phyloP scores from a whole-genome alignment of 2,113 vertebrate genomes.

The Siniperca knerii region DNA sequence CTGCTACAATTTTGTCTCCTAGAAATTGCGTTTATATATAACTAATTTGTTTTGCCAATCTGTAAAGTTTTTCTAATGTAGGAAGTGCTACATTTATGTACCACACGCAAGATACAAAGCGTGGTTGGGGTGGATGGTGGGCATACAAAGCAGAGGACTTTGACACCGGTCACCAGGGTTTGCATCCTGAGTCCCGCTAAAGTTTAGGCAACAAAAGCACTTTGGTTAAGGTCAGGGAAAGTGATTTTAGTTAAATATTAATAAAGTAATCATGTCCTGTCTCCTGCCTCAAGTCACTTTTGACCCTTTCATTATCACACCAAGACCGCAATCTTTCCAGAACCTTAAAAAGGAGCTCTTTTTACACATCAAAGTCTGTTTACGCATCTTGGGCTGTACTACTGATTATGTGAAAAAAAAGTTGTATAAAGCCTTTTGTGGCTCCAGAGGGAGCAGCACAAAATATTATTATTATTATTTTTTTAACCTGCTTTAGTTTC shows the following conservation, averaged over 20 bases:
- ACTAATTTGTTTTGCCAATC: slow-evolving; percentile 1
- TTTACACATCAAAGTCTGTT: no score
- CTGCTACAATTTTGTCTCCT: not conserved
- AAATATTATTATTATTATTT: not conserved
- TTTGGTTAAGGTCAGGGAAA: not conserved
- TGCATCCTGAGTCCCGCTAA: not conserved
- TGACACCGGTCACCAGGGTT: not conserved
- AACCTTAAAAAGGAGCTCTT: no score
- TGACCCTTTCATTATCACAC: not conserved
- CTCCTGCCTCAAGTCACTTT: not conserved
- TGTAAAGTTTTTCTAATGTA: not conserved
- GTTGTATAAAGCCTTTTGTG: not conserved
- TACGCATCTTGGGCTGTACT: no score
- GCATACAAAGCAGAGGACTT: not conserved
- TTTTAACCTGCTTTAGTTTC: not conserved
- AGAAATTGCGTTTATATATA: not conserved
- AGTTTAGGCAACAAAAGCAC: not conserved
- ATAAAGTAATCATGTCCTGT: not conserved
- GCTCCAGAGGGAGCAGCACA: not conserved
- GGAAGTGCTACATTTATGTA: not conserved
- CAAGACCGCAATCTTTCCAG: no score
- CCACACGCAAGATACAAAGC: not conserved
- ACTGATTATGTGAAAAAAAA: not conserved
- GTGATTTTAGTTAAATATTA: not conserved
- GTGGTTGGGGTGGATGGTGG: not conserved